phyloP scores from a whole-genome alignment of 2,797 vertebrate species.

The Sebastes matsubarae region DNA sequence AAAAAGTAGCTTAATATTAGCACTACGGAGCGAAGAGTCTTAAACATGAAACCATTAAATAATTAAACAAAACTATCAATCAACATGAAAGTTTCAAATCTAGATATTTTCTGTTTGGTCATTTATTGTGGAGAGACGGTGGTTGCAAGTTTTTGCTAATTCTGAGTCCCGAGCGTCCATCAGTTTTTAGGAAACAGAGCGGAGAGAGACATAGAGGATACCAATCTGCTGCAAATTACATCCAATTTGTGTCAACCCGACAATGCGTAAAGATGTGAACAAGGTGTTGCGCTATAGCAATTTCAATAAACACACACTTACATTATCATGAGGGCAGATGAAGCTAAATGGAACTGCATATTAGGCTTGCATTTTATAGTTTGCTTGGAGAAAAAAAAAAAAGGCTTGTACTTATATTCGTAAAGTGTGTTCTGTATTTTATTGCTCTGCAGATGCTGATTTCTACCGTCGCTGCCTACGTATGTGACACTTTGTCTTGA shows the following conservation, averaged over 20 bases:
- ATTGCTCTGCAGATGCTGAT: conserved; percentile 77
- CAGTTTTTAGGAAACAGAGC: not conserved
- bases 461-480: conserved; percentile 82
- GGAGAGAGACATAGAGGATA: not conserved
- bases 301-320: conserved; percentile 34
- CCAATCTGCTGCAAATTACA: not conserved
- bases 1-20: not conserved
- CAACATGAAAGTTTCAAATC: not conserved
- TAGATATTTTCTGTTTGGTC: not conserved
- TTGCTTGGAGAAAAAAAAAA: conserved; percentile 46
- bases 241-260: not conserved
- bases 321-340: conserved; percentile 41
- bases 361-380: conserved; percentile 67
- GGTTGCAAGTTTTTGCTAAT: not conserved
- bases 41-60: not conserved
- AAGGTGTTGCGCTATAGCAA: conserved; percentile 56
- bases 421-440: conserved; percentile 73
- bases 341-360: conserved; percentile 49
- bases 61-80: not conserved
- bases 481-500: conserved; percentile 62
- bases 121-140: not conserved
- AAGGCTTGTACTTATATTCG: conserved; percentile 72
- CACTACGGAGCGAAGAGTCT: not conserved
- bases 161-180: not conserved
- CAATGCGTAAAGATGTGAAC: conserved; percentile 67